Base-by-base conservation (phyloP, 2,113 vertebrate genomes). In the Gavialis gangeticus region DNA sequence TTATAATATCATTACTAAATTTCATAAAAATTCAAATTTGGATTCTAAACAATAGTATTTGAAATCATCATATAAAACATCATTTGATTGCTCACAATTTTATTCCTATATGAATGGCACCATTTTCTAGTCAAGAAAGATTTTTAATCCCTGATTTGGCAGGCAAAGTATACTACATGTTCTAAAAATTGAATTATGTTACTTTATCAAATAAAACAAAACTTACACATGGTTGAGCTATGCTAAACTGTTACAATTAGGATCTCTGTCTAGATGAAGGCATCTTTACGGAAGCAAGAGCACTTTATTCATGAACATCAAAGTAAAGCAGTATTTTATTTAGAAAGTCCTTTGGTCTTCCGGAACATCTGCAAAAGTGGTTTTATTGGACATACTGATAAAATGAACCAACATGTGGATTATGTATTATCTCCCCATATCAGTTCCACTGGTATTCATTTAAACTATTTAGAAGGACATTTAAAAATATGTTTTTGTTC, bases 201-300 rank as follows among this genome's bases (percentile, higher is more conserved):
- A 58, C 30, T 78, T 94, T 85, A 95, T 94, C 90, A 89, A 87
- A 85, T 8, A 82, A 56, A 79, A 28, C 28, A 94, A 91, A 88
- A 12, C 18, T 55, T 3, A n/a, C 12, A 60, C 84, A 34, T 77
- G 92, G 67, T 62, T 73, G 73, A 21, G 78, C 46, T 28, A 16
- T 19, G 54, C 18, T 87, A 62, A 79, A 95, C 90, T 86, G 87
- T 37, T 69, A 75, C 59, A 91, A 84, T 79, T 69, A 67, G 82
- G 92, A 92, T 27, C 5, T 82, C 91, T 95, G 88, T 91, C 95
- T 81, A 85, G 64, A 78, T 60, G 83, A 93, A 89, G 37, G 60
- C 84, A 79, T 57, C 79, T 76, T 28, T n/a, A 85, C 18, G 46
- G 60, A 56, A 82, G 24, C 14, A 81, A 67, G 88, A 92, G 10